phyloP scores from a whole-genome alignment of 2,888 invertebrate genomes.

The Omphaloscelis lunosa region DNA sequence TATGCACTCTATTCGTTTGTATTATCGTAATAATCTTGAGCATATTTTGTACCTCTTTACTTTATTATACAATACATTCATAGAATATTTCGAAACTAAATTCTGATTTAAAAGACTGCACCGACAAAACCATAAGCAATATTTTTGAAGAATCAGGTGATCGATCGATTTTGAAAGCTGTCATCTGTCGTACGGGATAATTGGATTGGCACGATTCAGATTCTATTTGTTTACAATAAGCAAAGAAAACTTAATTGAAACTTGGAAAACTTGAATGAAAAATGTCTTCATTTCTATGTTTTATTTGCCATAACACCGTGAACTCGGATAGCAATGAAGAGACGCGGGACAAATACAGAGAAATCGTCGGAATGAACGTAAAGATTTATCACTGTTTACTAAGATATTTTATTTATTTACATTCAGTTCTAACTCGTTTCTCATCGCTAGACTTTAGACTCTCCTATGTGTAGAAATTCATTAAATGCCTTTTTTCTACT shows the following conservation, averaged over 20 bases:
- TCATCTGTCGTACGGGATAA: constrained; percentile 29
- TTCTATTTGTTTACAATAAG: constrained; percentile 43
- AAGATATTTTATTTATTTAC: constrained; percentile 21
- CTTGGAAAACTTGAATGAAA: constrained; percentile 4
- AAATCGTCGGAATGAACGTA: constrained; percentile 85
- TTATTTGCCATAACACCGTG: constrained; percentile 84
- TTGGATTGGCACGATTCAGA: neutral
- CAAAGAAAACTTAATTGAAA: neutral
- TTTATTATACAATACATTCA: neutral
- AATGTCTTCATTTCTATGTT: constrained; percentile 85
- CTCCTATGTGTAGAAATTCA: neutral
- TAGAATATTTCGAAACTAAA: neutral
- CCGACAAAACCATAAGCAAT: constrained; percentile 23
- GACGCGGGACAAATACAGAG: constrained; percentile 83
- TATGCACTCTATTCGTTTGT: neutral
- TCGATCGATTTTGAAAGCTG: constrained; percentile 29
- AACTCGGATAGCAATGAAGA: constrained; percentile 81
- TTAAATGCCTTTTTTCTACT: neutral
- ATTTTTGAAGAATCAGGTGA: constrained; percentile 33
- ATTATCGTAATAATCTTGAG: neutral
- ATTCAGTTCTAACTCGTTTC: neutral
- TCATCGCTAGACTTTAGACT: constrained; percentile 14
- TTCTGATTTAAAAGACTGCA: neutral
- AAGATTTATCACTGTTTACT: constrained; percentile 42
- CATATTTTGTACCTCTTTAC: too few species aligned